Base-by-base conservation (phyloP, 1,140 invertebrate species). In the Trichonephila clavipes region DNA sequence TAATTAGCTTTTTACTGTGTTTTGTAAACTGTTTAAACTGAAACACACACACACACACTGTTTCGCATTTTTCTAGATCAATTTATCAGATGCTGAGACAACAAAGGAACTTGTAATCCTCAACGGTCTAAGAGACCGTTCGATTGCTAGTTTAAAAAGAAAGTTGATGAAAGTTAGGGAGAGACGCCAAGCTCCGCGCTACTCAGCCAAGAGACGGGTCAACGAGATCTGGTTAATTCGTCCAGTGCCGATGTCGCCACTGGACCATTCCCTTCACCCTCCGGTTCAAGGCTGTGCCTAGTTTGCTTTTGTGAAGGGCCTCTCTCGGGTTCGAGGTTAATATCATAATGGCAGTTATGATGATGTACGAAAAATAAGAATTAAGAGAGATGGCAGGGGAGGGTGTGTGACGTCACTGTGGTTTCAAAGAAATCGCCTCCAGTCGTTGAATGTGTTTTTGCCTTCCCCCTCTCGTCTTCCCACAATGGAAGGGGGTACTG, bases 271-370 rank as follows among this genome's bases (percentile, higher is more conserved):
- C 91, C 90, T 91, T 91, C 90, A 72, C 90, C 82, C 90, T 86
- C 61, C 62, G 77, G 90, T 92, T 92, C 86, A 88, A 88, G 92
- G 92, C 86, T 93, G 51, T 59, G n/a, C 18, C 51, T 34, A 51
- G 51, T 51, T 51, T 51, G 51, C 51, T 87, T 92, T 87, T 87
- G 62, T 87, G 51, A 85, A 59, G 91, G 92, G 85, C 92, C 92
- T 88, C 92, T 51, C 51, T 88, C 83, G 62, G 66, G 85, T 88
- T 88, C 92, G 92, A 93, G 92, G 92, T 93, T 93, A 93, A 93
- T 93, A 93, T 93, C 92, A 93, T 93, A 93, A 93, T 93, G 92
- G 92, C 92, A 62, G 66, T 88, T 93, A 93, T 93, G 92, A 93
- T 88, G 92, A 93, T 88, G 92, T 88, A 81, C 85, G 72, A 87